Percentiles rank a stretch among this genome's conserved stretches.
phyloP scores from a whole-genome alignment of 2,797 vertebrate genomes.

The Cynopterus sphinx region DNA sequence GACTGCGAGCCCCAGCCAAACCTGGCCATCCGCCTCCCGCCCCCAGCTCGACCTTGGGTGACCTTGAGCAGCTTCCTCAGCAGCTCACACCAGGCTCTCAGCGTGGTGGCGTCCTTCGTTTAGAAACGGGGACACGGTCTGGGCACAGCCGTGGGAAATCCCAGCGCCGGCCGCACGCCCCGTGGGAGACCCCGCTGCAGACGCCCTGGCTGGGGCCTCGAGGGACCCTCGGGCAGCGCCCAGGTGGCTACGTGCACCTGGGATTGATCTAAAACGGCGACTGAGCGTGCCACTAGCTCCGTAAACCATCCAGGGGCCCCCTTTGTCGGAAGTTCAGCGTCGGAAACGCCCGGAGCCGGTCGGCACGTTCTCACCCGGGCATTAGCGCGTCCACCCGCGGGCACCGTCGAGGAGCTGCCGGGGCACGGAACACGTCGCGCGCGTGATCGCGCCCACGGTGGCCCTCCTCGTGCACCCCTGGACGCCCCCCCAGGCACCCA shows the following conservation, averaged over 20 bases:
- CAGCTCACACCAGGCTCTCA: neutral
- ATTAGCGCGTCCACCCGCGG: neutral
- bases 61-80: neutral
- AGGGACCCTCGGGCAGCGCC: neutral
- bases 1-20: neutral
- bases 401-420: neutral
- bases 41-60: neutral
- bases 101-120: no score
- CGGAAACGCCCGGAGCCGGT: neutral
- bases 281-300: neutral
- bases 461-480: no score
- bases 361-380: neutral
- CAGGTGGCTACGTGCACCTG: fast-evolving
- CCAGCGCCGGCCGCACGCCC: fast-evolving
- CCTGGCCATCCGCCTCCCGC: neutral
- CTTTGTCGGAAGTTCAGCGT: neutral
- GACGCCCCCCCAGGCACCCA: no score
- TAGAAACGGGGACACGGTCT: neutral
- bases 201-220: neutral
- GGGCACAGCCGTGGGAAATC: neutral
- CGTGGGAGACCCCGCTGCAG: neutral
- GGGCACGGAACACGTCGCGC: fast-evolving
- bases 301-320: neutral
- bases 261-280: no score
- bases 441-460: fast-evolving